These are phyloP conservation scores for Bombus turneri DNA, from an alignment of 1,140 invertebrate genomes.

Conservation along the genomic window DNA sequence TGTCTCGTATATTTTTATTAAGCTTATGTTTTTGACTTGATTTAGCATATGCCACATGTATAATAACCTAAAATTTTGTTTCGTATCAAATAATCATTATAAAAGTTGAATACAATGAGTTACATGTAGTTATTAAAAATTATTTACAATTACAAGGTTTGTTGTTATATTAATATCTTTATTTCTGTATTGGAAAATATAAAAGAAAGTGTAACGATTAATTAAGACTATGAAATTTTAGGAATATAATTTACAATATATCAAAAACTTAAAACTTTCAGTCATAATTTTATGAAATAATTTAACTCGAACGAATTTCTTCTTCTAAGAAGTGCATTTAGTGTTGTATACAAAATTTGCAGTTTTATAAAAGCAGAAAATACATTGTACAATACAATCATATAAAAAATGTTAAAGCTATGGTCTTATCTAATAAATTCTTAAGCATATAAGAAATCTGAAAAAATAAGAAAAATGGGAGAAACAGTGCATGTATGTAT, in stretches of 20 bases:
- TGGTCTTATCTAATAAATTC: conserved; percentile 27
- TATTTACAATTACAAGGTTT: conserved; percentile 44
- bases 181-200: conserved; percentile 24
- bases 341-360: conserved; percentile 20
- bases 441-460: conserved; percentile 31
- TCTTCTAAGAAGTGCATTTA: background rate
- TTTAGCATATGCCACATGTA: background rate
- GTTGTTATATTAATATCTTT: conserved; percentile 27
- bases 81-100: conserved; percentile 23
- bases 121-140: conserved; percentile 27
- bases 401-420: conserved; percentile 38
- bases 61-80: conserved; percentile 18
- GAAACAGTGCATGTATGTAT: conserved; percentile 4
- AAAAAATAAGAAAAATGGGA: conserved; percentile 39
- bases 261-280: conserved; percentile 13
- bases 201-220: background rate
- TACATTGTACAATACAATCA: conserved; percentile 32
- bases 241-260: background rate
- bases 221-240: conserved; percentile 10
- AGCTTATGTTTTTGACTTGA: conserved; percentile 8
- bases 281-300: conserved; percentile 21
- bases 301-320: background rate
- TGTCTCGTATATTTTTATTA: conserved; percentile 20
- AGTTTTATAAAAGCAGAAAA: conserved; percentile 13
- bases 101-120: conserved; percentile 29